These are phyloP conservation scores for Bombus superbus DNA, from an alignment of 1,140 invertebrate genomes.

Conservation along the genomic window DNA sequence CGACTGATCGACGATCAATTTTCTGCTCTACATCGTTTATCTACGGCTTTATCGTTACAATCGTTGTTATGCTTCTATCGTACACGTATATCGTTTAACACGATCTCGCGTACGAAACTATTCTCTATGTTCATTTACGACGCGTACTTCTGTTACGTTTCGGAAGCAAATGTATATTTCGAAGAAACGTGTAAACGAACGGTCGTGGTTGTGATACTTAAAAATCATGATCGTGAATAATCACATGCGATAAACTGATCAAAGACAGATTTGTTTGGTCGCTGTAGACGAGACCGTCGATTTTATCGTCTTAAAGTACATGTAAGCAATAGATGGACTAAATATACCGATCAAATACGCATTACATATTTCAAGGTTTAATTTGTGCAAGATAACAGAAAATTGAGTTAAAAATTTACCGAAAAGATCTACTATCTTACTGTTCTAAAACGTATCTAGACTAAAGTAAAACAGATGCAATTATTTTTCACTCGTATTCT, in stretches of 20 bases:
- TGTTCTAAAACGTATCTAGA: neutral
- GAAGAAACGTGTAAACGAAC: constrained; percentile 4
- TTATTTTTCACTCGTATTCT: no score
- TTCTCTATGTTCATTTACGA: constrained; percentile 9
- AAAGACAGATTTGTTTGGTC: neutral
- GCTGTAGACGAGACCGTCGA: constrained; percentile 24
- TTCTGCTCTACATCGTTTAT: constrained; percentile 57
- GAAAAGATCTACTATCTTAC: neutral
- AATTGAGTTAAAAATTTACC: neutral
- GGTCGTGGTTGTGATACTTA: neutral
- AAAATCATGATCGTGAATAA: constrained; percentile 13
- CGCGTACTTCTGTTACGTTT: neutral
- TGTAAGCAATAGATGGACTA: neutral
- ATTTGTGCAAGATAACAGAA: neutral
- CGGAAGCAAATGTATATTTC: neutral
- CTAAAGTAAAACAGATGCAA: no score
- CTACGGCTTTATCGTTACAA: constrained; percentile 7
- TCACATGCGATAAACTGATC: constrained; percentile 21
- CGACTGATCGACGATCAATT: constrained; percentile 1
- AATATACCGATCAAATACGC: neutral
- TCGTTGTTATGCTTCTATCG: neutral
- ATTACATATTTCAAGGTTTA: neutral
- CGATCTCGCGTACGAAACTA: neutral
- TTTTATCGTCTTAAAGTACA: neutral
- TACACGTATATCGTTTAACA: neutral